Conservation (phyloP, 2,888 invertebrate species). For the Dasypogon diadema region DNA sequence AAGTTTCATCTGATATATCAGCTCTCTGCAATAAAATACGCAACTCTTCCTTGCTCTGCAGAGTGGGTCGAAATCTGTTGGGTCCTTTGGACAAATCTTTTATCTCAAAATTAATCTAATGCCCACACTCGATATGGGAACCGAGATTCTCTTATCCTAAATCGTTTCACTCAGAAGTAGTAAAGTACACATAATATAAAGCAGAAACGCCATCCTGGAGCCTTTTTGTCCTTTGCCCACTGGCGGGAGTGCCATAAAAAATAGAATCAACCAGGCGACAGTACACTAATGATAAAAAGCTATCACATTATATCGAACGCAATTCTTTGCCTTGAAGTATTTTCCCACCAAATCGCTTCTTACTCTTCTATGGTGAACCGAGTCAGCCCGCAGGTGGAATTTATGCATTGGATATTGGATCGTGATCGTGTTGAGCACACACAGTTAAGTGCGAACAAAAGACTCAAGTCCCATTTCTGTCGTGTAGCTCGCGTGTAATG, state of each 20-base stretch:
- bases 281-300: conserved; percentile 4
- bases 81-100: too few relatives aligned
- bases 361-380: background rate
- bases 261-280: background rate
- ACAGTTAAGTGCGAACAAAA: background rate
- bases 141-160: too few relatives aligned
- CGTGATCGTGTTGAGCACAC: background rate
- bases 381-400: conserved; percentile 9
- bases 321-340: background rate
- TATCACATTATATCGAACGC: conserved; percentile 11
- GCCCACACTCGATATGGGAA: too few relatives aligned
- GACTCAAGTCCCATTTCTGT: background rate
- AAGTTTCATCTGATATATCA: too few relatives aligned
- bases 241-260: background rate
- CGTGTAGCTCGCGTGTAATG: conserved; percentile 15
- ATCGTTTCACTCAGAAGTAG: too few relatives aligned
- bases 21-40: too few relatives aligned
- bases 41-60: too few relatives aligned
- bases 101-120: too few relatives aligned
- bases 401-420: conserved; percentile 1
- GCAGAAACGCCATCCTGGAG: too few relatives aligned
- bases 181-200: too few relatives aligned
- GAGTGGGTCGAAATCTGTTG: too few relatives aligned
- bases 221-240: too few relatives aligned
- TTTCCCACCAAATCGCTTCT: background rate